phyloP scores from a whole-genome alignment of 2,888 invertebrate species.

The Nemotelus nigrinus region DNA sequence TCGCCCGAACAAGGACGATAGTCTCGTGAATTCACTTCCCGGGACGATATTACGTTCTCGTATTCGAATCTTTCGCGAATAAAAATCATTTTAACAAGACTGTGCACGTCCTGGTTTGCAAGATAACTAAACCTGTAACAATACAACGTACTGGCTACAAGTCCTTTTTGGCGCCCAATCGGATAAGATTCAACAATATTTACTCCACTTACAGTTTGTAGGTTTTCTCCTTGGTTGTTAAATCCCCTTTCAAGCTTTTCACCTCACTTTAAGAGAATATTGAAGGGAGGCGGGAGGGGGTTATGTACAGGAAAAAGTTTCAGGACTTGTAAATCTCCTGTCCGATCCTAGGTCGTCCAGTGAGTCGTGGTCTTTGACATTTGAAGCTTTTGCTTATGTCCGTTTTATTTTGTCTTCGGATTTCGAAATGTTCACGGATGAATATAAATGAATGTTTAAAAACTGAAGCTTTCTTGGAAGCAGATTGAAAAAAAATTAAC shows the following conservation, averaged over 20 bases:
- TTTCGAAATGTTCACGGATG: too few species aligned
- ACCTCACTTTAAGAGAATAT: neutral
- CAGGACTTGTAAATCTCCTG: too few species aligned
- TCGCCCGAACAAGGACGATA: neutral
- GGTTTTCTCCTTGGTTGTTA: neutral
- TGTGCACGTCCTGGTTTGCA: conserved; percentile 5
- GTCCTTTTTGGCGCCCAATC: conserved; percentile 34
- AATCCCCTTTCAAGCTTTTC: neutral
- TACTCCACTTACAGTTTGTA: neutral
- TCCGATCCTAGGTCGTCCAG: neutral
- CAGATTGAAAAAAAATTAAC: conserved; percentile 2
- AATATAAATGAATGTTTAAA: too few species aligned
- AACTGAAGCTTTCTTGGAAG: neutral
- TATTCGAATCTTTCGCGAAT: neutral
- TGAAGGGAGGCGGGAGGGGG: neutral
- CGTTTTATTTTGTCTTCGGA: too few species aligned
- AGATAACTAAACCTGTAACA: conserved; percentile 28
- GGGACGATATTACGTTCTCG: neutral
- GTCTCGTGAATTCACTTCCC: neutral
- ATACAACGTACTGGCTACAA: conserved; percentile 5
- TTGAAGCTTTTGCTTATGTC: too few species aligned
- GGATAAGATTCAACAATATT: conserved; percentile 30
- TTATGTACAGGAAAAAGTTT: too few species aligned
- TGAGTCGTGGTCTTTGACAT: neutral
- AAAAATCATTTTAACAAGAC: neutral